Evolutionary conservation across 2,113 vertebrate genomes (phyloP), one percentile per base, ranked within the genome.

Genomic region (Carlito syrichta): DNA sequence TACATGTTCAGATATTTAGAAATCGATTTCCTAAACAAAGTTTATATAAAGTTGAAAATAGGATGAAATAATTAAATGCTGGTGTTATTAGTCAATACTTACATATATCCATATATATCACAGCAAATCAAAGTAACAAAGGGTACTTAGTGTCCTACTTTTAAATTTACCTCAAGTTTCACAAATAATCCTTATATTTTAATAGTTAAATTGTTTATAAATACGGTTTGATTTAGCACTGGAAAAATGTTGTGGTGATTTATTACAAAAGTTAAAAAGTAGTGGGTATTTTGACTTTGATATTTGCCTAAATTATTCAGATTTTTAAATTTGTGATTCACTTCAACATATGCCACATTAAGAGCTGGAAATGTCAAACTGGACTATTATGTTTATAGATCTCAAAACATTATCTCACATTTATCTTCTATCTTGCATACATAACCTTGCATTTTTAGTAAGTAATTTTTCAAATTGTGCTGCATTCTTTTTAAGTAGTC

Each of bases 181-280:
- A 60, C 32, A 96, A 96, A 83, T 93, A 68, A 97, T 81, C 66
- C 73, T 95, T 92, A 96, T 97, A 58, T 89, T 98, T 62, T 81
- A 22, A 74, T 56, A 63, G 73, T 89, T 89, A 95, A 14, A 89
- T 95, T 98, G 95, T 98, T 40, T 20, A 12, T 85, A 89, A 86
- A 2, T 96, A 73, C n/a, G n/a, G 7, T 22, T 13, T 96, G 81
- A 27, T 94, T 96, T 52, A 73, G 22, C 88, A 16, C n/a, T 63
- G 8, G 79, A 50, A 88, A 97, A 98, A 96, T 58, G 73, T 91
- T 56, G 95, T 60, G 14, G 7, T 94, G 66, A 93, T 97, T 98
- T 97, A 96, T 95, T 96, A 54, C 32, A n/a, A n/a, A n/a, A n/a
- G n/a, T n/a, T n/a, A n/a, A 85, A 92, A 98, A 96, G 0, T 76